Evolutionary conservation across 2,113 vertebrate genomes (phyloP).

Genomic region (Centropus unirufus): DNA sequence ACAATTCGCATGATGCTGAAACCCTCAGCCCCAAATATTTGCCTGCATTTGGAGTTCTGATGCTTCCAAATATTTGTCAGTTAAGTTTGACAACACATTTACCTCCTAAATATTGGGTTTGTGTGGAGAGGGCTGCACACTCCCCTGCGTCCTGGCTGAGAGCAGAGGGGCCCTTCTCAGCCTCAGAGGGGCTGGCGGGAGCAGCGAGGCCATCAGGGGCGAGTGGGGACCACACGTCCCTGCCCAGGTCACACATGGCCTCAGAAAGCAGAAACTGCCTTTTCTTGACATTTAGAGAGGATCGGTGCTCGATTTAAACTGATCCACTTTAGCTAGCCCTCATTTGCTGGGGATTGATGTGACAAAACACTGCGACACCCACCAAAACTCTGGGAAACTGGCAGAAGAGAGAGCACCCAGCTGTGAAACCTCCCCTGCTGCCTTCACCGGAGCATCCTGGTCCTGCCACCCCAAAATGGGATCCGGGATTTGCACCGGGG

Average conservation of each 20-base stretch:
- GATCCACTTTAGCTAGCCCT: too few relatives aligned
- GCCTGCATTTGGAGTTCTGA: not conserved
- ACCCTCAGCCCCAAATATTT: not conserved
- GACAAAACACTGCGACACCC: too few relatives aligned
- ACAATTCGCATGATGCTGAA: not conserved
- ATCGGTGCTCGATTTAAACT: not conserved
- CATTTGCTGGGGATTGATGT: too few relatives aligned
- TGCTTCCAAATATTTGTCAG: not conserved
- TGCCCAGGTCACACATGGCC: not conserved
- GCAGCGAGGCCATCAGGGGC: not conserved
- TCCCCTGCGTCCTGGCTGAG: rapidly evolving
- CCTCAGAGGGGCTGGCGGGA: not conserved
- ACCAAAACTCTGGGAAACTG: too few relatives aligned
- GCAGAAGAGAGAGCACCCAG: too few relatives aligned
- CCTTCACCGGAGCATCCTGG: too few relatives aligned
- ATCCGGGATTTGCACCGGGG: too few relatives aligned
- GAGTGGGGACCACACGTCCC: not conserved
- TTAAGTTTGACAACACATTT: too few relatives aligned
- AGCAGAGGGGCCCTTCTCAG: too few relatives aligned
- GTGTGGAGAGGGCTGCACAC: rapidly evolving
- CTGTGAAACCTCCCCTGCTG: too few relatives aligned
- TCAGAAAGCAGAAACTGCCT: not conserved
- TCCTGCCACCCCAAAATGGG: too few relatives aligned
- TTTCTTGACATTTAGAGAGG: constrained; percentile 35
- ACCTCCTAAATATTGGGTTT: rapidly evolving